Percentiles rank a stretch among this genome's conserved stretches.
Evolutionary conservation across 2,797 vertebrate species (phyloP).

Genomic region (Cuculus canorus): DNA sequence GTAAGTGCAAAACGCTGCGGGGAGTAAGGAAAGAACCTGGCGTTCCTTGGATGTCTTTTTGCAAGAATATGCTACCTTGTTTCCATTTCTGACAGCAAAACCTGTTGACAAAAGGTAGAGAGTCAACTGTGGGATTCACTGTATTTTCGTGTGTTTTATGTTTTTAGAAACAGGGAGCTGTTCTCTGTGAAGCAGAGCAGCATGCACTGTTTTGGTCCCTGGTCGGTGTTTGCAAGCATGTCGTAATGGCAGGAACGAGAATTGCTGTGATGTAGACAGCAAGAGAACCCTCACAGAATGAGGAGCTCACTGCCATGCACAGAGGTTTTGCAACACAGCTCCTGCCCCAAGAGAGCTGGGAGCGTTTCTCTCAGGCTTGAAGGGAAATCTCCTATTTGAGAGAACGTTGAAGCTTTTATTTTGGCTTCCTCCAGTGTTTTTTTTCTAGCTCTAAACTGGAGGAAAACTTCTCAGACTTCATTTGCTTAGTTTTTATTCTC

Average conservation of each 20-base stretch:
- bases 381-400: not conserved
- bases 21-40: not conserved
- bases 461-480: not conserved
- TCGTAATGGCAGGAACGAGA: not conserved
- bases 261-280: not conserved
- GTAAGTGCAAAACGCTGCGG: not conserved
- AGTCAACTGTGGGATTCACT: not conserved
- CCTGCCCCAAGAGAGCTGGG: not conserved
- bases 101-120: not conserved
- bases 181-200: not conserved
- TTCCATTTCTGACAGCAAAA: not conserved
- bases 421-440: not conserved
- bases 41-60: not conserved
- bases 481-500: not conserved
- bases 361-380: not conserved
- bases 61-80: not conserved
- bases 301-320: not conserved
- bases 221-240: fast-evolving
- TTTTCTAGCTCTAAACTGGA: not conserved
- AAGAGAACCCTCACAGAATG: fast-evolving
- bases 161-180: not conserved
- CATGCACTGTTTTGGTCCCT: not conserved
- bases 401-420: not conserved
- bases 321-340: not conserved
- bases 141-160: not conserved